Conservation (phyloP, 2,113 vertebrate species). For the Pogonocichla stellata region DNA sequence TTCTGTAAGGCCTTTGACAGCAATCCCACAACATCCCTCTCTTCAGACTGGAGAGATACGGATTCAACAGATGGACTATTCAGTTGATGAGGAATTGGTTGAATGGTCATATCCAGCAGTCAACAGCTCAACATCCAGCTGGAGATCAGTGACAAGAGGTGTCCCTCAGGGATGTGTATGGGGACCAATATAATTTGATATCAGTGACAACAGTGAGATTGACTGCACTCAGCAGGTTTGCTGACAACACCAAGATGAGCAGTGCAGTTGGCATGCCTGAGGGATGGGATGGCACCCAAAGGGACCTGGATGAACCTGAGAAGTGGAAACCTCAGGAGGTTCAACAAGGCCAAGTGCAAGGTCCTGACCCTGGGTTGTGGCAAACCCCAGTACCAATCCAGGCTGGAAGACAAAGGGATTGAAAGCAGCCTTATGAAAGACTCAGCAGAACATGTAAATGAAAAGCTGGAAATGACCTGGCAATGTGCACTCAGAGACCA, state of each 20-base stretch:
- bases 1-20: not conserved
- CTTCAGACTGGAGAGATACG: not conserved
- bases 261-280: not conserved
- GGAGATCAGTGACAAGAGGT: not conserved
- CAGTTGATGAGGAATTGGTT: not conserved
- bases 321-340: not conserved
- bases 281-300: not conserved
- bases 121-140: not conserved
- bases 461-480: not conserved
- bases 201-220: not conserved
- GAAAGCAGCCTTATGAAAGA: not conserved
- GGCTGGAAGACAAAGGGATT: not conserved
- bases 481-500: not conserved
- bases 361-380: not conserved
- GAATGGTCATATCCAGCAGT: not conserved
- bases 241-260: not conserved
- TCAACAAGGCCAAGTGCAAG: not conserved
- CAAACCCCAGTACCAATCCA: not conserved
- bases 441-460: not conserved
- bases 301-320: not conserved
- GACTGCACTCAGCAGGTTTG: not conserved
- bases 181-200: not conserved
- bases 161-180: not conserved
- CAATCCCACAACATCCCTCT: not conserved
- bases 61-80: not conserved